Conservation (phyloP, 2,888 invertebrate species). For the Noctua janthe region DNA sequence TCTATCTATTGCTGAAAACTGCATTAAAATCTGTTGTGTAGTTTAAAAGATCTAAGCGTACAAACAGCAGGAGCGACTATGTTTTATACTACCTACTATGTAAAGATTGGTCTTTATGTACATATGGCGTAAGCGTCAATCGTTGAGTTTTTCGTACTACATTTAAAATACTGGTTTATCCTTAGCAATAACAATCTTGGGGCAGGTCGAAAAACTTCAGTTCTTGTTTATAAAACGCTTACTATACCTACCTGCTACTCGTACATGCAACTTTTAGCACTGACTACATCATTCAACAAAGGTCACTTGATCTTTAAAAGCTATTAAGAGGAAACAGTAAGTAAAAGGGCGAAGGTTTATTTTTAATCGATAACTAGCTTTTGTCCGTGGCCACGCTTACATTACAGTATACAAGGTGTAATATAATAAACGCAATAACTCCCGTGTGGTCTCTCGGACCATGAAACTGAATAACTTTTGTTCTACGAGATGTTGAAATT, state of each 20-base stretch:
- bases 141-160: neutral
- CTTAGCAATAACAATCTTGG: constrained; percentile 25
- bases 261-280: constrained; percentile 16
- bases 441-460: neutral
- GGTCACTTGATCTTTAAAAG: constrained; percentile 24
- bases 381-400: neutral
- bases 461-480: neutral
- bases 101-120: too few species aligned
- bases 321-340: neutral
- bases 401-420: too few species aligned
- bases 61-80: too few species aligned
- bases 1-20: too few species aligned
- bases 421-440: too few species aligned
- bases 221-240: constrained; percentile 25
- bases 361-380: neutral
- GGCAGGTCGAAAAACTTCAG: constrained; percentile 44
- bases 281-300: constrained; percentile 24
- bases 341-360: neutral
- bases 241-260: neutral
- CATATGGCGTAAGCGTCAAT: neutral
- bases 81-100: too few species aligned
- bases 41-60: too few species aligned
- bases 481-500: neutral
- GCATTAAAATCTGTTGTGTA: too few species aligned
- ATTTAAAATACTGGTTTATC: constrained; percentile 34